Conservation (phyloP, 2,797 vertebrate genomes). For the Sebastes kiyomatsui region DNA sequence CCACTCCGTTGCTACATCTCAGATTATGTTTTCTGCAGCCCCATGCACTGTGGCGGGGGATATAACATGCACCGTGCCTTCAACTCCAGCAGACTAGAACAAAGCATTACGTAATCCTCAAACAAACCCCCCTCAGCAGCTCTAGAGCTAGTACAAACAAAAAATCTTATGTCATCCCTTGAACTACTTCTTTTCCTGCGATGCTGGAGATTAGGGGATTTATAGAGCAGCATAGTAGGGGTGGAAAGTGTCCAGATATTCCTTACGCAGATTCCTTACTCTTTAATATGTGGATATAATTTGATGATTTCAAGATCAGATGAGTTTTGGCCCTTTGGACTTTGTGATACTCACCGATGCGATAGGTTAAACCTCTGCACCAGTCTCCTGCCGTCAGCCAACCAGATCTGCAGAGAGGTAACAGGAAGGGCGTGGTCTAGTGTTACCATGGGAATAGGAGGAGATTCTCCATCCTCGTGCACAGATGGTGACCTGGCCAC, state of each 20-base stretch:
- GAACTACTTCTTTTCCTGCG: slow-evolving; percentile 26
- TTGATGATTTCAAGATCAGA: background rate
- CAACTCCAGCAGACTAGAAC: slow-evolving; percentile 53
- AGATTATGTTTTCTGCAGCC: slow-evolving; percentile 77
- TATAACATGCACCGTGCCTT: slow-evolving; percentile 47
- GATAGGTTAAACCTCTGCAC: slow-evolving; percentile 95
- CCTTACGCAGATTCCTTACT: too few relatives aligned
- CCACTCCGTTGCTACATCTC: slow-evolving; percentile 66
- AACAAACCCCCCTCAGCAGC: slow-evolving; percentile 28
- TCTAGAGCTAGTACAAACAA: slow-evolving; percentile 16
- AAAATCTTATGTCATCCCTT: slow-evolving; percentile 42
- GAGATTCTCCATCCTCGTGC: slow-evolving; percentile 84
- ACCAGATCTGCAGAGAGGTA: slow-evolving; percentile 94
- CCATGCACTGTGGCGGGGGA: slow-evolving; percentile 46
- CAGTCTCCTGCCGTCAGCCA: slow-evolving; percentile 92
- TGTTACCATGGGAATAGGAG: slow-evolving; percentile 85
- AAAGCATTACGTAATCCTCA: slow-evolving; percentile 69
- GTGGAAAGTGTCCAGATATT: background rate
- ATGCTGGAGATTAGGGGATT: slow-evolving; percentile 57
- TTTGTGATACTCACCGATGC: slow-evolving; percentile 85
- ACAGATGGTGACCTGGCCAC: slow-evolving; percentile 87
- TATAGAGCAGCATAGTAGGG: background rate
- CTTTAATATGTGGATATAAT: background rate
- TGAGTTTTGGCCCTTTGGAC: background rate
- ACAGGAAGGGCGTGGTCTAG: slow-evolving; percentile 89